Conservation (phyloP, 2,113 vertebrate species). For the Rattus rattus region DNA sequence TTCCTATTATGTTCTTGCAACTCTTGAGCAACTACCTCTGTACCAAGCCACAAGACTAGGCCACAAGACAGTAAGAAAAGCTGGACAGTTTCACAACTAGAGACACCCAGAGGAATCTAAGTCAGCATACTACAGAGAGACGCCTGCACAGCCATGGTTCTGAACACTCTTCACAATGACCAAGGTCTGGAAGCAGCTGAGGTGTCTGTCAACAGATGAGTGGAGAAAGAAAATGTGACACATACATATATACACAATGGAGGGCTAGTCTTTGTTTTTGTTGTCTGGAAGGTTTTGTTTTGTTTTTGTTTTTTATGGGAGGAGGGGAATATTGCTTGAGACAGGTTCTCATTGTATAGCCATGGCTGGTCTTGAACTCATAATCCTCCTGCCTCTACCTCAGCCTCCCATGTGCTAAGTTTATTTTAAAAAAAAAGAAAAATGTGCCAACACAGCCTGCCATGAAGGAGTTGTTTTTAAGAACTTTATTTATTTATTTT, state of each 20-base stretch:
- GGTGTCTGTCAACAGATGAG: background rate
- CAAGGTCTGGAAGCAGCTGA: background rate
- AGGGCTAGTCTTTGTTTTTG: background rate
- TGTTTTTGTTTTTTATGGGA: background rate
- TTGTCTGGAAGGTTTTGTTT: too few relatives aligned
- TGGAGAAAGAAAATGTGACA: background rate
- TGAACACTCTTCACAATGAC: background rate
- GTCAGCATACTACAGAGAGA: background rate
- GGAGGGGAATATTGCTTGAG: background rate
- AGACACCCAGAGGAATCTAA: background rate
- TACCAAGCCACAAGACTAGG: background rate
- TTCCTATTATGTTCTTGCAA: conserved; percentile 5
- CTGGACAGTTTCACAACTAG: background rate
- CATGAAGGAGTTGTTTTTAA: background rate
- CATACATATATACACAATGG: too few relatives aligned
- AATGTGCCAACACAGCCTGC: background rate
- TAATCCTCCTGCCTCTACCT: background rate
- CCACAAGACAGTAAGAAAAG: background rate
- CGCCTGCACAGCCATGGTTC: background rate
- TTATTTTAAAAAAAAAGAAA: background rate
- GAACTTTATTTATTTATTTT: too few relatives aligned
- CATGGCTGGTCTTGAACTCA: background rate
- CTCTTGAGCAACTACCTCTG: conserved; percentile 46
- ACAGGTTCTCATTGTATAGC: background rate
- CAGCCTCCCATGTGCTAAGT: background rate